Base-by-base conservation (phyloP, 53 echinoderm and acorn worm genomes). In the Stichopus horrens region DNA sequence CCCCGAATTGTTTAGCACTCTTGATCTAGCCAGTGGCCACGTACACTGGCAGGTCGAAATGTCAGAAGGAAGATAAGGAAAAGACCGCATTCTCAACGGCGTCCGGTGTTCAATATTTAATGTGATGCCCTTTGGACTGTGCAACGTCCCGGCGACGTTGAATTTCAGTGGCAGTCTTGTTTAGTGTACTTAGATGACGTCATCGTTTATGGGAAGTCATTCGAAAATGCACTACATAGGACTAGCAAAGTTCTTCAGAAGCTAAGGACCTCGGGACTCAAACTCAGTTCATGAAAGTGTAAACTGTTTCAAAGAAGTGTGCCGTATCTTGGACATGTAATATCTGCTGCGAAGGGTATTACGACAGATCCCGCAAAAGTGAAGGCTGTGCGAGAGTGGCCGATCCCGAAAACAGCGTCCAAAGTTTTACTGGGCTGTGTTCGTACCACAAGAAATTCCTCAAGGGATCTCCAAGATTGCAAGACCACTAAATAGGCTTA, bases 171-270 rank as follows among this genome's bases (percentile, higher is more conserved):
- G 81, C 52, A 89, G 22, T 21, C 73, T 0, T 73, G 55, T 53
- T 23, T 89, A 4, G 23, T 88, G 18, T 77, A 78, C 53, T 63
- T 88, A 6, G 88, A 88, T 37, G 88, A 88, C 53, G 54, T 88
- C 6, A 54, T 76, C 4, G 88, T 79, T 16, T 88, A 54, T 53
- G 88, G 76, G 51, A 88, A 52, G 53, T 77, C 63, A 1, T 51
- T 79, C 18, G 65, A 58, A 7, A 78, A 88, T 9, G 63, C 76
- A 51, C 7, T 78, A 13, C 19, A 14, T 21, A 76, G 79, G 18
- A 52, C 76, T 6, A 20, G 55, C 13, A 59, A 58, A 55, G 88
- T 76, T 8, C 74, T 88, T 55, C 10, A n/a, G 20, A 23, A 58
- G 0, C 23, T 88, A 9, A 23, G 88, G 23, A 18, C 57, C 11